Evolutionary conservation across 2,113 vertebrate species (phyloP).

Genomic region (Chiloscyllium plagiosum): DNA sequence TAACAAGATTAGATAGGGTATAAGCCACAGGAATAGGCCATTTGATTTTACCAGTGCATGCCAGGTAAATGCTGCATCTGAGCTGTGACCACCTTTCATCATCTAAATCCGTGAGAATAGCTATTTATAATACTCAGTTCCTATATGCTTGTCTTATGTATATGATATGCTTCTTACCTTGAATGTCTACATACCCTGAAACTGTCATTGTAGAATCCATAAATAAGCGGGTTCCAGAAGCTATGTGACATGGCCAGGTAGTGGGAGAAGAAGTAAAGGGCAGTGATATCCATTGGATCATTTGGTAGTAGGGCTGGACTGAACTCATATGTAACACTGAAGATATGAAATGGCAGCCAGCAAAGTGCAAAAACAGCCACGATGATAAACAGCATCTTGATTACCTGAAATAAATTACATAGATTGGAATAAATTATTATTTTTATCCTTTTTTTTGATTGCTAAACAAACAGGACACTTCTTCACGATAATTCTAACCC

Average conservation of each 20-base stretch:
- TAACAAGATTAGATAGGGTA: neutral
- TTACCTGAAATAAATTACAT: conserved; percentile 32
- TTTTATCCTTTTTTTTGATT: neutral
- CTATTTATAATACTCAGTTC: neutral
- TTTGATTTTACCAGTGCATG: neutral
- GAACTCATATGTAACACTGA: conserved; percentile 34
- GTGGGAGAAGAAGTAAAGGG: conserved; percentile 39
- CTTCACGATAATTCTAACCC: neutral
- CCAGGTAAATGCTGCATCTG: neutral
- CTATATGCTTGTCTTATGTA: neutral
- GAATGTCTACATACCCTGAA: conserved; percentile 25
- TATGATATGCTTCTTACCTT: neutral
- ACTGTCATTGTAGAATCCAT: conserved; percentile 38
- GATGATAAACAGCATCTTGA: conserved; percentile 39
- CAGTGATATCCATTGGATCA: conserved; percentile 1
- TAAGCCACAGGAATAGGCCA: neutral
- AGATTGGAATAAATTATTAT: neutral
- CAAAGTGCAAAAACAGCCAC: conserved; percentile 35
- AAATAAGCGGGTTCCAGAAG: conserved; percentile 38
- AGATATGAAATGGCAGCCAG: conserved; percentile 38
- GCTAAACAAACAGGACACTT: neutral
- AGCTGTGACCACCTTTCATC: neutral
- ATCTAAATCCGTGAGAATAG: neutral
- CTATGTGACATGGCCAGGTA: conserved; percentile 39
- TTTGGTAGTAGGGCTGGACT: neutral